Base-by-base conservation (phyloP, 2,113 vertebrate genomes). In the Chascanopsetta lugubris region DNA sequence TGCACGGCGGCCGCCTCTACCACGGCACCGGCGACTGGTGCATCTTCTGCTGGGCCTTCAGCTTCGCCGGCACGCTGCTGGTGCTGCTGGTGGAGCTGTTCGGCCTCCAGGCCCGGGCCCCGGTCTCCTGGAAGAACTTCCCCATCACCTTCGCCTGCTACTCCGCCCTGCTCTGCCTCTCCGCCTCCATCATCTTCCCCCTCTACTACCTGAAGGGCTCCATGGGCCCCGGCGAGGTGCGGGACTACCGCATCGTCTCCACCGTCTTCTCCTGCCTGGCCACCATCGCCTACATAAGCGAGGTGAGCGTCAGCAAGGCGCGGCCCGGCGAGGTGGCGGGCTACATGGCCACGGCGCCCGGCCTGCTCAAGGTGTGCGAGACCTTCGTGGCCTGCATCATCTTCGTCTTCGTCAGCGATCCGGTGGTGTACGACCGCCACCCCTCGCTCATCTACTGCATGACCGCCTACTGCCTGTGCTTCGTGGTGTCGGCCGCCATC, bases 11-110 rank as follows among this genome's bases (percentile, higher is more conserved):
- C 0, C 6, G 24, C 0, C 73, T 91, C 49, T 0, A 0, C 0
- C 78, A 79, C 0, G 78, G 83, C 38, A 89, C 90, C 0, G 93
- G 93, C 0, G 88, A 95, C 86, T 94, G 93, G 92, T 94, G 93
- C 83, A 91, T 96, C 90, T 96, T 97, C 82, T 93, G 94, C 70
- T 97, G 95, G 95, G 92, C 94, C 60, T 94, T 95, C 82, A 94
- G 95, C 77, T 97, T 97, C 9, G 89, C 91, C 0, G 85, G 94
- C 8, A 94, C 93, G 0, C 81, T 95, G 4, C 36, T 96, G 10
- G 90, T 97, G 48, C 47, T 97, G 42, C 65, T 95, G 24, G 91
- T 96, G 60, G 95, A 96, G 88, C 59, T 95, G 11, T 88, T 86
- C 0, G 93, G 93, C 1, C 79, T 95, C 15, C 94, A 95, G 87